phyloP scores from a whole-genome alignment of 2,113 vertebrate genomes.

The Podocnemis expansa region DNA sequence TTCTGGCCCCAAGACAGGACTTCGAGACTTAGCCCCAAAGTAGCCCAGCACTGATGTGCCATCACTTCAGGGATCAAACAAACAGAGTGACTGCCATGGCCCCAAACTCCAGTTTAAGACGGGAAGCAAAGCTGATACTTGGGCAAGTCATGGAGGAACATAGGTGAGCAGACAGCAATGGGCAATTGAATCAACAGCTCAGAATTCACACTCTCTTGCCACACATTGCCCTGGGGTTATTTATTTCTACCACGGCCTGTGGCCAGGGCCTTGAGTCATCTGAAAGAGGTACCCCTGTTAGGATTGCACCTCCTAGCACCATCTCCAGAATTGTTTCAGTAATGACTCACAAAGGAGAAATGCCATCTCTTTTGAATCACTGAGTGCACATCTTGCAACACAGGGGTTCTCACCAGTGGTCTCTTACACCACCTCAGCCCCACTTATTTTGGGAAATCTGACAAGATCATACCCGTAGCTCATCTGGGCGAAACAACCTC shows the following conservation, averaged over 20 bases:
- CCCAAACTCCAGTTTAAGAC: neutral
- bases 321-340: neutral
- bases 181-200: neutral
- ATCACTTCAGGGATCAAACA: neutral
- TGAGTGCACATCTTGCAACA: constrained; percentile 2
- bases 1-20: neutral
- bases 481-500: constrained; percentile 36
- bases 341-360: neutral
- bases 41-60: neutral
- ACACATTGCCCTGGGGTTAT: neutral
- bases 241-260: neutral
- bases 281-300: neutral
- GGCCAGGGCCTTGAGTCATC: neutral
- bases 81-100: neutral
- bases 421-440: neutral
- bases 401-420: constrained; percentile 46
- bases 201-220: neutral
- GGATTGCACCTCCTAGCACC: neutral
- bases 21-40: neutral
- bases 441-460: constrained; percentile 51
- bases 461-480: constrained; percentile 58
- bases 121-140: neutral
- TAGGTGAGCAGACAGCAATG: neutral
- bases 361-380: constrained; percentile 43
- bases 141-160: neutral